Evolutionary conservation across 2,888 invertebrate species (phyloP).

Genomic region (Tanytarsus gracilentus): DNA sequence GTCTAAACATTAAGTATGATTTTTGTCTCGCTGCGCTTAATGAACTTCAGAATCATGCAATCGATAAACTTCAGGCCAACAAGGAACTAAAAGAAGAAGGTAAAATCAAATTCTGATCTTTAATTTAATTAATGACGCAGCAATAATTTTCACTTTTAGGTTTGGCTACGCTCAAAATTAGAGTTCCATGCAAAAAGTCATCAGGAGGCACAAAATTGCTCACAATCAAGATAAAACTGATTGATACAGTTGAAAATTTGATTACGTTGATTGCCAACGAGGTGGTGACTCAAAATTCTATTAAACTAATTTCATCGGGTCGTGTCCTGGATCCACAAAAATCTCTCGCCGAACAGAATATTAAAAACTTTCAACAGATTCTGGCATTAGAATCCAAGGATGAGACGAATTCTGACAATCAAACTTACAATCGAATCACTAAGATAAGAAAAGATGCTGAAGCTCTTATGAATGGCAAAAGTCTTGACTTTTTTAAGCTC

Average conservation of each 20-base stretch:
- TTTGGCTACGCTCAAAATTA: conserved; percentile 61
- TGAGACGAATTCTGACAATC: conserved; percentile 46
- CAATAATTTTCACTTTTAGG: conserved; percentile 45
- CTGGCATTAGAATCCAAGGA: conserved; percentile 49
- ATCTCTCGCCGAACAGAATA: conserved; percentile 49
- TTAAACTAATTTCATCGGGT: conserved; percentile 58
- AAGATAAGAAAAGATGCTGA: conserved; percentile 49
- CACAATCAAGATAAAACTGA: conserved; percentile 50
- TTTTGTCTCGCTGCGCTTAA: conserved; percentile 49
- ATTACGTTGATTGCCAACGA: conserved; percentile 47
- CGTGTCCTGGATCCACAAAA: conserved; percentile 49
- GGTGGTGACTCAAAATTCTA: too few species aligned
- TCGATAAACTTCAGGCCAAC: conserved; percentile 62
- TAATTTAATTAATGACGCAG: neutral
- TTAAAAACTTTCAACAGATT: conserved; percentile 60
- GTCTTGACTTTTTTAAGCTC: conserved; percentile 38
- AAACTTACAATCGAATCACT: conserved; percentile 49
- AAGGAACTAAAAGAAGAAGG: conserved; percentile 56
- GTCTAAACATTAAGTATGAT: conserved; percentile 47
- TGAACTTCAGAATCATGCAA: conserved; percentile 58
- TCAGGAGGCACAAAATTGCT: conserved; percentile 42
- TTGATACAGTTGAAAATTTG: conserved; percentile 48
- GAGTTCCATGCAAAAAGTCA: conserved; percentile 48
- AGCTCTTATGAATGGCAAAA: conserved; percentile 45
- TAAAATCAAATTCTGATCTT: too few species aligned